Conservation (phyloP, 2,797 vertebrate species). For the Coregonus suidteri region DNA sequence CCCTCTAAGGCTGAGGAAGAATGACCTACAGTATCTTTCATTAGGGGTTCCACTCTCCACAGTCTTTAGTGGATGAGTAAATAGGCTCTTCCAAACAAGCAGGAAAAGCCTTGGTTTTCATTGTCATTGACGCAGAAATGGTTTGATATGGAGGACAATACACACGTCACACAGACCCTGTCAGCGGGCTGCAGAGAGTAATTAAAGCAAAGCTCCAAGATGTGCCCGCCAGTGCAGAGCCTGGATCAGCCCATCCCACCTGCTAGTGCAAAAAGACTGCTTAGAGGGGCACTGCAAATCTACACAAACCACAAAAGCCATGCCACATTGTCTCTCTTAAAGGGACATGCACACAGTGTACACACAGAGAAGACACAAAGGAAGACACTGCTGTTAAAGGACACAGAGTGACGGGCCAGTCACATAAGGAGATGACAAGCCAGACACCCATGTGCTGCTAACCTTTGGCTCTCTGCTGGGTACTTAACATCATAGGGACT, state of each 20-base stretch:
- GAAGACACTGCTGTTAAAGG: constrained; percentile 62
- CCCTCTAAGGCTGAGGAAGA: constrained; percentile 38
- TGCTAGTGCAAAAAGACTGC: constrained; percentile 55
- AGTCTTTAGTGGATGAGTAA: constrained; percentile 41
- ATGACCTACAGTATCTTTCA: constrained; percentile 9
- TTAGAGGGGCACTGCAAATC: constrained; percentile 67
- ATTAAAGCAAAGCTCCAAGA: constrained; percentile 44
- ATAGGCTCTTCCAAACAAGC: constrained; percentile 41
- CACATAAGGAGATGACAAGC: constrained; percentile 65
- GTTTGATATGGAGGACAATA: constrained; percentile 51
- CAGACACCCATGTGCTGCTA: constrained; percentile 50
- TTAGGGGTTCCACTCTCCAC: constrained; percentile 31
- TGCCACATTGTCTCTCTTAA: constrained; percentile 78
- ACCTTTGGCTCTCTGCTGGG: constrained; percentile 64
- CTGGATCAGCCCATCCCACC: constrained; percentile 53
- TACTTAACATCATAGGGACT: constrained; percentile 63
- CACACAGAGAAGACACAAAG: constrained; percentile 69
- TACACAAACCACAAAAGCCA: constrained; percentile 75
- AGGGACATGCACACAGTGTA: constrained; percentile 82
- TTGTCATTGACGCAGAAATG: constrained; percentile 45
- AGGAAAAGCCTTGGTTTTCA: constrained; percentile 25
- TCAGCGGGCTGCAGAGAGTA: constrained; percentile 56
- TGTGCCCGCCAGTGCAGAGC: constrained; percentile 40
- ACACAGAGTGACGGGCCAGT: constrained; percentile 65
- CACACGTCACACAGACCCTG: constrained; percentile 45